Evolutionary conservation across 2,888 invertebrate genomes (phyloP).

Genomic region (Acronicta aceris): DNA sequence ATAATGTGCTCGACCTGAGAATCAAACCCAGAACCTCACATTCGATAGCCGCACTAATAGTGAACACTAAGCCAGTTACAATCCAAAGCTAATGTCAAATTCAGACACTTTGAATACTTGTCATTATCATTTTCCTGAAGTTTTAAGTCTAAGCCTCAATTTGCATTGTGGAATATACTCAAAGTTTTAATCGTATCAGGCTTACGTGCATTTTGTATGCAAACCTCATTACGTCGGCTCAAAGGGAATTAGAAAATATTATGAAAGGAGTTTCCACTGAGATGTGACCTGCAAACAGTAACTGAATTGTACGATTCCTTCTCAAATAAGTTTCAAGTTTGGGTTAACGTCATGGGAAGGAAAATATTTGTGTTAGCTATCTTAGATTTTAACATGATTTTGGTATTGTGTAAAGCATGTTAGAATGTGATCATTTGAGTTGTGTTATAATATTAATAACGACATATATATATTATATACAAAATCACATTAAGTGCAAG

Average conservation of each 20-base stretch:
- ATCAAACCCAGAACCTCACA: too few species aligned
- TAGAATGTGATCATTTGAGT: too few species aligned
- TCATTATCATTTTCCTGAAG: constrained; percentile 36
- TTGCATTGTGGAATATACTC: constrained; percentile 39
- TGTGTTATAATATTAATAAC: too few species aligned
- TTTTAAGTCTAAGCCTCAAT: constrained; percentile 18
- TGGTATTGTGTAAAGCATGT: too few species aligned
- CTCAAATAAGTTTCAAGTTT: constrained; percentile 5
- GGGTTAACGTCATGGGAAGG: too few species aligned
- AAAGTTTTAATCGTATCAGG: constrained; percentile 36
- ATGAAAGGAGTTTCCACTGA: constrained; percentile 4
- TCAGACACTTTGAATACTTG: constrained; percentile 27
- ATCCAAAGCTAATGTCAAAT: neutral
- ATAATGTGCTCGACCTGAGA: too few species aligned
- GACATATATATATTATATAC: too few species aligned
- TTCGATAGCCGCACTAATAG: too few species aligned
- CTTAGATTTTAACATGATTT: too few species aligned
- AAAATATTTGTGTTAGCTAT: too few species aligned
- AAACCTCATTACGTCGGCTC: constrained; percentile 24
- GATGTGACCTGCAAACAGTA: constrained; percentile 15
- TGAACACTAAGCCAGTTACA: neutral
- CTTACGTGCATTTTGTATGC: constrained; percentile 33
- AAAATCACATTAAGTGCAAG: too few species aligned
- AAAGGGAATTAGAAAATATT: constrained; percentile 18
- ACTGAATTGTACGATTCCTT: constrained; percentile 36